Percentiles rank a stretch among this genome's conserved stretches.
Evolutionary conservation across 2,797 vertebrate species (phyloP).

Genomic region (Sebastes hubbsi): DNA sequence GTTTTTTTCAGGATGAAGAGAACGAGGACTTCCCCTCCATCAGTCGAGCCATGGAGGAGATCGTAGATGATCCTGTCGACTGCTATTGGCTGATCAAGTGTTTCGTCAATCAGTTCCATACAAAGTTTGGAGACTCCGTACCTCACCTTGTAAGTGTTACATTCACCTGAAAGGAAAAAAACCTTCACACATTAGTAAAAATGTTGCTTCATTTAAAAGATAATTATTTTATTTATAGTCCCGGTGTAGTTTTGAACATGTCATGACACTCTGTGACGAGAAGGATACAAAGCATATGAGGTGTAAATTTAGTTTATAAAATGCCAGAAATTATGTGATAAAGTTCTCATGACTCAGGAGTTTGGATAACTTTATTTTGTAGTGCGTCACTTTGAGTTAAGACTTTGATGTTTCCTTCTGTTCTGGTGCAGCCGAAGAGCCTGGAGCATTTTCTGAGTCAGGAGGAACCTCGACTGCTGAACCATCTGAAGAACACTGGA

Average conservation of each 20-base stretch:
- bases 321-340: background rate
- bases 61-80: constrained; percentile 90
- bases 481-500: constrained; percentile 86
- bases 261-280: background rate
- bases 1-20: constrained; percentile 83
- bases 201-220: background rate
- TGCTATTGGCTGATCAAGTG: constrained; percentile 95
- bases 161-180: background rate
- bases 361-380: background rate
- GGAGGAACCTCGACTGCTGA: constrained; percentile 90
- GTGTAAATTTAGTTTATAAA: background rate
- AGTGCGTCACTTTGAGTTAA: background rate
- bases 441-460: constrained; percentile 95
- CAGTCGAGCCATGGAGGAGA: constrained; percentile 93
- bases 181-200: background rate
- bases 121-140: constrained; percentile 91
- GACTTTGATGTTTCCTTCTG: background rate
- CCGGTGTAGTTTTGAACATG: background rate
- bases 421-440: constrained; percentile 87
- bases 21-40: constrained; percentile 93
- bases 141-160: constrained; percentile 88
- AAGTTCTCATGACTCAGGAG: background rate
- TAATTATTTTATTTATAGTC: background rate
- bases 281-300: background rate
- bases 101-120: constrained; percentile 92